Conservation (phyloP, 2,797 vertebrate species). For the Etheostoma nigrum region DNA sequence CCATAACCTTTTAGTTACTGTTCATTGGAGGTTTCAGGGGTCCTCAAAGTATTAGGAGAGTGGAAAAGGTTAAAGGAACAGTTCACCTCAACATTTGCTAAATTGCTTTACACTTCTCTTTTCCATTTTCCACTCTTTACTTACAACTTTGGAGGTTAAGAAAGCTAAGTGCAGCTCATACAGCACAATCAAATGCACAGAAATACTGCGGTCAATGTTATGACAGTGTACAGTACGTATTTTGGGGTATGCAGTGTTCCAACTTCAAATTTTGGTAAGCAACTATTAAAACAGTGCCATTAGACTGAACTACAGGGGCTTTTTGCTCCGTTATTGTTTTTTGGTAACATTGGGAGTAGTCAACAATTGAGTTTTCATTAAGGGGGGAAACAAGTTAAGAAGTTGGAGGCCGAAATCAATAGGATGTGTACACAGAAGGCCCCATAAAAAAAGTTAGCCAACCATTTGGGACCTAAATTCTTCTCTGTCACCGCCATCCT, state of each 20-base stretch:
- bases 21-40: conserved; percentile 25
- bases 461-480: conserved; percentile 41
- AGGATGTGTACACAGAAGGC: neutral
- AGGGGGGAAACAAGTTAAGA: conserved; percentile 5
- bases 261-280: neutral
- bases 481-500: conserved; percentile 42
- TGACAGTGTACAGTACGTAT: neutral
- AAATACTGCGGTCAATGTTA: neutral
- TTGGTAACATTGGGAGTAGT: neutral
- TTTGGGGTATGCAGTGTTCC: neutral
- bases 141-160: neutral
- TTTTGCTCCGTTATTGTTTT: conserved; percentile 11
- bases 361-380: conserved; percentile 30
- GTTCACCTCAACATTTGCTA: neutral
- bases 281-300: neutral
- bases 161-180: neutral
- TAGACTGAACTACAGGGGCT: neutral
- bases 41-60: conserved; percentile 4
- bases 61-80: neutral
- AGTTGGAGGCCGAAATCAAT: conserved; percentile 11
- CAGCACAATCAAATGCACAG: neutral
- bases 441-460: conserved; percentile 29
- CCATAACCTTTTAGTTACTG: conserved; percentile 40
- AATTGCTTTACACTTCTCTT: neutral
- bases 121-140: neutral